Evolutionary conservation across 2,888 invertebrate species (phyloP).

Genomic region (Tenthredo distinguenda): DNA sequence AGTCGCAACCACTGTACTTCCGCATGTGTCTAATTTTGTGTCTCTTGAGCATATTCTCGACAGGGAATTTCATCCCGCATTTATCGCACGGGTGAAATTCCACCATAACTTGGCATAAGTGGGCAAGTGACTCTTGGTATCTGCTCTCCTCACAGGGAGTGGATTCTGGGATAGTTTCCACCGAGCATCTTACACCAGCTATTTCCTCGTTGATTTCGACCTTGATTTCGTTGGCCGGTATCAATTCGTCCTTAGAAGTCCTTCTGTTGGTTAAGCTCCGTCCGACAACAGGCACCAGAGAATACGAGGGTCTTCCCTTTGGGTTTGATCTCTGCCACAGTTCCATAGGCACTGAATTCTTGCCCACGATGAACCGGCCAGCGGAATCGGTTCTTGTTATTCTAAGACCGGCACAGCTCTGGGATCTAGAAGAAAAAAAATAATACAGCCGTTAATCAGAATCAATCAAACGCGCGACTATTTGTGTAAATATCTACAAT

Average conservation of each 20-base stretch:
- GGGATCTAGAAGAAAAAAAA: slow-evolving; percentile 29
- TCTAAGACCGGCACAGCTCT: slow-evolving; percentile 13
- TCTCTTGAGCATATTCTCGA: slow-evolving; percentile 66
- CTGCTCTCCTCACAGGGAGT: slow-evolving; percentile 32
- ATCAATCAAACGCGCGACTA: not conserved
- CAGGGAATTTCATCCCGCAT: slow-evolving; percentile 68
- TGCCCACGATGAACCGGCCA: slow-evolving; percentile 57
- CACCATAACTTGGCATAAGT: slow-evolving; percentile 51
- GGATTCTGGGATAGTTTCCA: slow-evolving; percentile 50
- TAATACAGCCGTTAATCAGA: not conserved
- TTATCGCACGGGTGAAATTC: slow-evolving; percentile 63
- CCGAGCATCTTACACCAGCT: slow-evolving; percentile 21
- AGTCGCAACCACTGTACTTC: not conserved
- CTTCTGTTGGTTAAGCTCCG: not conserved
- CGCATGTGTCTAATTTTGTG: slow-evolving; percentile 63
- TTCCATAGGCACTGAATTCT: slow-evolving; percentile 59
- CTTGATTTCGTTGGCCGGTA: slow-evolving; percentile 40
- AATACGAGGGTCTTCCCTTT: slow-evolving; percentile 56
- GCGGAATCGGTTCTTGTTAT: slow-evolving; percentile 56
- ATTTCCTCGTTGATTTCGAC: slow-evolving; percentile 40
- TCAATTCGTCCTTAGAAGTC: slow-evolving; percentile 2
- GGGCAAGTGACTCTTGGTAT: slow-evolving; percentile 48
- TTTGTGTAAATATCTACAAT: not conserved
- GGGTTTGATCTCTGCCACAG: slow-evolving; percentile 58
- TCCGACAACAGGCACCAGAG: slow-evolving; percentile 49